Evolutionary conservation across 2,888 invertebrate species (phyloP).

Genomic region (Ophraella communa): DNA sequence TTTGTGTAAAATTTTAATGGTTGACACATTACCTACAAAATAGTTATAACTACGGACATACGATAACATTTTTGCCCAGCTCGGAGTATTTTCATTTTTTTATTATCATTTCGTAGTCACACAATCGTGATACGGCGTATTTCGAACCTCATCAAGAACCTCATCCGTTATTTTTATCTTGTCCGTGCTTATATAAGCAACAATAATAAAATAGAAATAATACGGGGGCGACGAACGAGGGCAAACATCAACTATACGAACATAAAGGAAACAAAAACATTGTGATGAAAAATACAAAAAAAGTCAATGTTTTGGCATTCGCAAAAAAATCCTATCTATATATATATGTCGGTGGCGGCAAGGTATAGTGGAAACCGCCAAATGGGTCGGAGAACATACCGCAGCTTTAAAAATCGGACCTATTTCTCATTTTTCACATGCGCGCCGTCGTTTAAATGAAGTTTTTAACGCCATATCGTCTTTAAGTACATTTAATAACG

Average conservation of each 20-base stretch:
- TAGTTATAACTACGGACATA: not conserved
- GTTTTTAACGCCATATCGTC: constrained; percentile 54
- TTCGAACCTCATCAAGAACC: constrained; percentile 2
- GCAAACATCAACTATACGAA: constrained; percentile 1
- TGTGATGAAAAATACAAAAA: constrained; percentile 25
- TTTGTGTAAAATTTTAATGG: not conserved
- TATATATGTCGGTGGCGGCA: too few species aligned
- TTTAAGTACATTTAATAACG: constrained; percentile 53
- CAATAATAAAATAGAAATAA: constrained; percentile 18
- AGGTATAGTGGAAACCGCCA: constrained; percentile 47
- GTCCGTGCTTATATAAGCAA: constrained; percentile 11
- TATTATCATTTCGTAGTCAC: not conserved
- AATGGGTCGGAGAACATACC: constrained; percentile 44
- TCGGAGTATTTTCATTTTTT: not conserved
- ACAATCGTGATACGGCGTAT: not conserved
- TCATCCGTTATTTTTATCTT: constrained; percentile 12
- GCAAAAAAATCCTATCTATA: constrained; percentile 48
- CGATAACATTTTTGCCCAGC: not conserved
- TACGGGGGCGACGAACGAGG: constrained; percentile 3
- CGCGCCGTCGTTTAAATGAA: constrained; percentile 47
- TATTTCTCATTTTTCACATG: constrained; percentile 52
- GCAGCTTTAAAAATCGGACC: constrained; percentile 55
- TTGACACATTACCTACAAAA: not conserved
- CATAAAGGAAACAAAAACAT: constrained; percentile 19
- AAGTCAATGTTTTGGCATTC: constrained; percentile 36